Conservation (phyloP, 2,113 vertebrate species). For the Himantopus leucocephalus region DNA sequence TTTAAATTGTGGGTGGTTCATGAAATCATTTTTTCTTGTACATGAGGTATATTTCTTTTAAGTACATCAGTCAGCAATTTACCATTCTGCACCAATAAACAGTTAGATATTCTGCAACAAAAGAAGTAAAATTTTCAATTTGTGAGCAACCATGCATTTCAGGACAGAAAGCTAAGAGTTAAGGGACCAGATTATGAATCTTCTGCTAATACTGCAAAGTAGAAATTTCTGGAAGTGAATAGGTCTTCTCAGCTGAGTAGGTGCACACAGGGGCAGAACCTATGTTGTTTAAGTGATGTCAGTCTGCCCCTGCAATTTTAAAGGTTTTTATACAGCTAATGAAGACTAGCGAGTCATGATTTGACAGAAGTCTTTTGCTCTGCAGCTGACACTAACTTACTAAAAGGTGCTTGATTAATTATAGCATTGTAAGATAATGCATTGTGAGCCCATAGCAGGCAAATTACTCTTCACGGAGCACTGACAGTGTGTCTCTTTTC, state of each 20-base stretch:
- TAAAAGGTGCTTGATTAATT: constrained; percentile 32
- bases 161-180: background rate
- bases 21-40: background rate
- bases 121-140: background rate
- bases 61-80: background rate
- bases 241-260: background rate
- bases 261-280: background rate
- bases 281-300: background rate
- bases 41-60: background rate
- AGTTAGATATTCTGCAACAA: background rate
- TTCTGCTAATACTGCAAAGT: background rate
- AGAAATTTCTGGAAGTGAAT: background rate
- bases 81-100: background rate
- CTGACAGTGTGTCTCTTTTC: constrained; percentile 1
- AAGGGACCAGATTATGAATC: background rate
- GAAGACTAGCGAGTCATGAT: background rate
- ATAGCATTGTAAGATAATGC: constrained; percentile 4
- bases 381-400: constrained; percentile 33
- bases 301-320: background rate
- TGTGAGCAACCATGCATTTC: background rate
- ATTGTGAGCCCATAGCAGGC: background rate
- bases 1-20: background rate
- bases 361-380: constrained; percentile 20
- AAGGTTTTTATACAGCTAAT: constrained; percentile 19
- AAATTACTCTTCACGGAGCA: constrained; percentile 42